phyloP scores from a whole-genome alignment of 2,888 invertebrate species.

The Eurytoma adleriae region DNA sequence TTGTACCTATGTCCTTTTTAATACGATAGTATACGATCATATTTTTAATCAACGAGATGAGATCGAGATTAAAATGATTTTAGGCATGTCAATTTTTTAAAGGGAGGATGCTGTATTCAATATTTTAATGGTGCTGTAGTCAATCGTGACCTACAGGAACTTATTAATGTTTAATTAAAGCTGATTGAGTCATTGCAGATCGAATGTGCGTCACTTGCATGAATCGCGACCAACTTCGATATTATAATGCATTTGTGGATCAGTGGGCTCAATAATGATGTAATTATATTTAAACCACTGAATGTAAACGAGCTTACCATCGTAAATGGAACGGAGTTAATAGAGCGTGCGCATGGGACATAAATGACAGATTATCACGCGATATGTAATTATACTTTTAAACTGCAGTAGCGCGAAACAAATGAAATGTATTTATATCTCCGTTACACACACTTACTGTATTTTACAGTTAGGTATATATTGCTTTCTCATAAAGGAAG shows the following conservation, averaged over 20 bases:
- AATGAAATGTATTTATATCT: neutral
- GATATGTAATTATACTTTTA: neutral
- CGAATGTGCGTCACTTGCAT: neutral
- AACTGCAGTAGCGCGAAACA: constrained; percentile 1
- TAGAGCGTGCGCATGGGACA: constrained; percentile 2
- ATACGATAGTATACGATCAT: too few relatives aligned
- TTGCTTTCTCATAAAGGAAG: too few relatives aligned
- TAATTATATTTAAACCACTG: constrained; percentile 40
- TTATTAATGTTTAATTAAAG: neutral
- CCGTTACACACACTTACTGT: neutral
- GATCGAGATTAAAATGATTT: too few relatives aligned
- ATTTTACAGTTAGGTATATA: neutral
- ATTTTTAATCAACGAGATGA: too few relatives aligned
- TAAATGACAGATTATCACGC: constrained; percentile 25
- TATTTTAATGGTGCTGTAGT: neutral
- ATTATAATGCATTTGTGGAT: constrained; percentile 22
- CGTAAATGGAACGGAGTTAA: constrained; percentile 50
- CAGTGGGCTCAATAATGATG: constrained; percentile 33
- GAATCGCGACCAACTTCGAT: constrained; percentile 1
- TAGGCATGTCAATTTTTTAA: too few relatives aligned
- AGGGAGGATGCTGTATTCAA: too few relatives aligned
- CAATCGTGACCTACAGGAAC: neutral
- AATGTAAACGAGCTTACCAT: constrained; percentile 32
- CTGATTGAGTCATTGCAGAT: constrained; percentile 14
- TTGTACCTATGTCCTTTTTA: too few relatives aligned